Base-by-base conservation (phyloP, 2,113 vertebrate genomes). In the Callithrix jacchus region DNA sequence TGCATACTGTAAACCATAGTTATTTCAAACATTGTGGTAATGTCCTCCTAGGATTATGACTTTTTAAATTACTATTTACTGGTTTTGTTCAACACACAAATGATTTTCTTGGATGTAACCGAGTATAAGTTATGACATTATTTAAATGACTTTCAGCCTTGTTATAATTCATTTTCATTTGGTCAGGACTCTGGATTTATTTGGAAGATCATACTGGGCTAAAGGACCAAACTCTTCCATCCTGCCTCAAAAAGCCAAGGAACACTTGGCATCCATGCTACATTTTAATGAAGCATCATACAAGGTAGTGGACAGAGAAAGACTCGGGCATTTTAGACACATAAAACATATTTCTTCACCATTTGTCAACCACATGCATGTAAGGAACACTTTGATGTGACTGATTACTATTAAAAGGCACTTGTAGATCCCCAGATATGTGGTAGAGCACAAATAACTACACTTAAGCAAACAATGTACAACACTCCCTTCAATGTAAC, bases 131-230 rank as follows among this genome's bases (percentile, higher is more conserved):
- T 58, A 97, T 6, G 25, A 82, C 70, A 80, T 56, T 52, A 42
- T 86, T 95, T 94, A 92, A 93, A 92, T 54, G 84, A 35, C 49
- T 27, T 97, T 91, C 40, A 92, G 21, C 52, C 77, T 85, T 54
- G 64, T 52, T 84, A 88, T 49, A 94, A 96, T 90, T 96, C n/a
- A 52, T 40, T 96, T 96, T 92, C 84, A 35, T 84, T 95, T 85
- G 86, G 8, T 21, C 23, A 64, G 95, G 32, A 21, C 61, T 94
- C 58, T 66, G 64, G 88, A 96, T 70, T 92, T 76, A 79, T 10
- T 6, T 73, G 71, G 91, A 64, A 5, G 0, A n/a, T 49, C 40
- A 35, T 4, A 0, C 0, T 1, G 21, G 40, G 49, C 27, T 89
- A 96, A 56, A 77, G 68, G 84, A 95, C 11, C 61, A 68, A 83